Base-by-base conservation (phyloP, 92 coral and sea anemone species). In the Porites lobata region DNA sequence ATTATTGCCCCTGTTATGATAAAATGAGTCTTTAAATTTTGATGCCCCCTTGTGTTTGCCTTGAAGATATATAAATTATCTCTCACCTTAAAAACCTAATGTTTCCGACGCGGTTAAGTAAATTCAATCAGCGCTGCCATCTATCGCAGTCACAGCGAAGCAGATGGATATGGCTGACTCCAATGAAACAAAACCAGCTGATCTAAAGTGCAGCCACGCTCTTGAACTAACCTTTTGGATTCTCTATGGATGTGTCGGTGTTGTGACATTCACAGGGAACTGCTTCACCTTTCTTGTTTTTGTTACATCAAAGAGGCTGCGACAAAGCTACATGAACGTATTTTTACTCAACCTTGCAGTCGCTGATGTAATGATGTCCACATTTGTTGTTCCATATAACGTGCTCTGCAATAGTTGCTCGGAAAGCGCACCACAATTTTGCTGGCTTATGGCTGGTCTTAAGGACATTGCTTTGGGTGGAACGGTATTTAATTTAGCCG, bases 311-410 rank as follows among this genome's bases (percentile, higher is more conserved):
- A 79, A 81, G 24, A 62, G 84, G n/a, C 95, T 94, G 1, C 94
- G 94, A 4, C 97, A 87, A n/a, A 87, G 65, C 52, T 76, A 72
- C 75, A 92, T 94, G 97, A 94, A 94, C 69, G 68, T 94, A 20
- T 92, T 94, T 19, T 83, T 94, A 1, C 90, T 94, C 0, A 87
- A 91, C 76, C 47, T 94, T 1, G 94, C 95, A 14, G 87, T 86
- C 7, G 86, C 95, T 9, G 97, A 92, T n/a, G 17, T 91, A 1
- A 53, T 87, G 71, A 87, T 94, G 87, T 92, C 90, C 10, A 19
- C 90, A 3, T 72, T 90, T 7, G 90, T 89, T 9, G 80, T 92
- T 2, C 95, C 97, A 9, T 94, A 84, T 47, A 94, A 90, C 8
- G 88, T 90, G 8, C 90, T 89, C 76, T 94, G 97, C 13, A 85